Evolutionary conservation across 1,140 invertebrate genomes (phyloP).

Genomic region (Branchinecta lynchi): DNA sequence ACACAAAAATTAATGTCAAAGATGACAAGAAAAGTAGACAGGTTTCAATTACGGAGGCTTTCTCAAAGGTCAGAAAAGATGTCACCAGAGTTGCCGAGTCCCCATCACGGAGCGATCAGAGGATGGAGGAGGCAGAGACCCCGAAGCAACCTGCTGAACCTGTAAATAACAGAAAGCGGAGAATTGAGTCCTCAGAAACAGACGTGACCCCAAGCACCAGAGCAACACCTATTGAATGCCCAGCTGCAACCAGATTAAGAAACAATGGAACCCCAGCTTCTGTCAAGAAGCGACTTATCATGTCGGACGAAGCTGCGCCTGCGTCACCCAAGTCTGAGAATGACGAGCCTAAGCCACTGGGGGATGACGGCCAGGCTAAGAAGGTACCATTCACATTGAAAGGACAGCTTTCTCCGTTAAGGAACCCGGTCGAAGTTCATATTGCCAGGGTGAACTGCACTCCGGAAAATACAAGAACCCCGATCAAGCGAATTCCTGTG

Average conservation of each 20-base stretch:
- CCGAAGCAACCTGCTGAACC: background rate
- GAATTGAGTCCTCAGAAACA: background rate
- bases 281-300: conserved; percentile 1
- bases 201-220: background rate
- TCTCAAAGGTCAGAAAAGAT: background rate
- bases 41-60: background rate
- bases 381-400: background rate
- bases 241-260: background rate
- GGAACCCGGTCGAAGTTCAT: background rate
- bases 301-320: background rate
- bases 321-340: background rate
- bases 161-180: background rate
- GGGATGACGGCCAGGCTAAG: background rate
- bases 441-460: background rate
- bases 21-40: background rate
- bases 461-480: background rate
- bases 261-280: background rate
- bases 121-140: background rate
- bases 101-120: background rate
- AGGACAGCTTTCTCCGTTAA: background rate
- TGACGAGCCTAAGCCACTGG: background rate
- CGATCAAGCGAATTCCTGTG: background rate
- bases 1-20: background rate
- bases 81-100: background rate
- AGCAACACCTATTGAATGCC: background rate